These are phyloP conservation scores for Salmo trutta DNA, from an alignment of 2,797 vertebrate genomes.

Conservation along the genomic window DNA sequence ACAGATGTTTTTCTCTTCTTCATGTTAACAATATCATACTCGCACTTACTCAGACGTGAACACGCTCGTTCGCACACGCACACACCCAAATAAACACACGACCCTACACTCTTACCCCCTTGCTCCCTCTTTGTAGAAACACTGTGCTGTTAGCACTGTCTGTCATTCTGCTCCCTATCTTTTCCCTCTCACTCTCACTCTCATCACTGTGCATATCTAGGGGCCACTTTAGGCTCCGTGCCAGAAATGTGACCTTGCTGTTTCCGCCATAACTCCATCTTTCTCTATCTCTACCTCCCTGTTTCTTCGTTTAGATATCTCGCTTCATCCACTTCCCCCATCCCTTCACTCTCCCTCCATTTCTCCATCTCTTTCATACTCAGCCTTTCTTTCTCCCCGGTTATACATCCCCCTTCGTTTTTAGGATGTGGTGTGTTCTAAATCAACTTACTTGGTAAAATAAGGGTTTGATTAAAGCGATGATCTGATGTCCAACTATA, in stretches of 20 bases:
- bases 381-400: background rate
- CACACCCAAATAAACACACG: slow-evolving; percentile 2
- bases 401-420: background rate
- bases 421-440: background rate
- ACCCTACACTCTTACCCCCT: background rate
- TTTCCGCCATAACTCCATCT: background rate
- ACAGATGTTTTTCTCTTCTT: background rate
- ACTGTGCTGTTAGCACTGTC: slow-evolving; percentile 51
- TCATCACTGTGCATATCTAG: slow-evolving; percentile 52
- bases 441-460: background rate
- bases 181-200: slow-evolving; percentile 31
- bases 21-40: background rate
- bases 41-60: background rate
- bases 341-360: background rate
- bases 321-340: slow-evolving; percentile 15
- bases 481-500: background rate
- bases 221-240: slow-evolving; percentile 40
- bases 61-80: slow-evolving; percentile 20
- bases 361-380: background rate
- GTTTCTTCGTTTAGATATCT: slow-evolving; percentile 17
- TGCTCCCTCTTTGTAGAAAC: slow-evolving; percentile 22
- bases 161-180: slow-evolving; percentile 30
- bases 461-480: background rate
- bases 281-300: background rate
- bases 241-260: slow-evolving; percentile 34